Percentiles rank a stretch among this genome's conserved stretches.
Conservation (phyloP, 1,140 invertebrate species). For the Temnothorax longispinosus region DNA sequence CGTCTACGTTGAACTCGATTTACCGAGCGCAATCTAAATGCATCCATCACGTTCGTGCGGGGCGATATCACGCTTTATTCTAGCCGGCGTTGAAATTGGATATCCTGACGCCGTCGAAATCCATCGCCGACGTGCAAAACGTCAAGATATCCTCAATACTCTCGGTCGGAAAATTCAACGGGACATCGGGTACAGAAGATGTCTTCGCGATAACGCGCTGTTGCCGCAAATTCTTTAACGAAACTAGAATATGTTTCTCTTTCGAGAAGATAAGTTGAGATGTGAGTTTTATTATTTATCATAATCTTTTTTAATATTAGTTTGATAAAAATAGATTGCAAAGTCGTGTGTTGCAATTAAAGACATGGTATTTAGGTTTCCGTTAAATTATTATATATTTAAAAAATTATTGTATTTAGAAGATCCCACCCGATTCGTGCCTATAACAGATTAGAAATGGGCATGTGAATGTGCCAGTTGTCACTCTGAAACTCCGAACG, state of each 20-base stretch:
- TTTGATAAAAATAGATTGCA: not conserved
- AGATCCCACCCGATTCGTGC: not conserved
- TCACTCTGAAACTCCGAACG: not conserved
- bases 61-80: slow-evolving; percentile 63
- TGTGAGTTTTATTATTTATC: not conserved
- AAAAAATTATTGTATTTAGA: not conserved
- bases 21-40: slow-evolving; percentile 74
- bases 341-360: not conserved
- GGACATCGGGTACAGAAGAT: not conserved
- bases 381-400: too few species aligned
- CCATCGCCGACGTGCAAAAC: slow-evolving; percentile 33
- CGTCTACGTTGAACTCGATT: slow-evolving; percentile 72
- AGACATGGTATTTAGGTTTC: not conserved
- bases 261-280: not conserved
- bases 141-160: slow-evolving; percentile 41
- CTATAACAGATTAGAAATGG: not conserved
- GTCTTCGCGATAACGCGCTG: not conserved
- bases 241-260: not conserved
- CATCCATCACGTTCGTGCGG: slow-evolving; percentile 65
- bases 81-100: slow-evolving; percentile 63
- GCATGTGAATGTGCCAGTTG: not conserved
- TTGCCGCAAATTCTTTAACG: not conserved
- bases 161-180: not conserved
- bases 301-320: not conserved
- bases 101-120: slow-evolving; percentile 53